Evolutionary conservation across 2,797 vertebrate genomes (phyloP), one percentile per base, ranked within the genome.

Genomic region (Psittacula derbiana): DNA sequence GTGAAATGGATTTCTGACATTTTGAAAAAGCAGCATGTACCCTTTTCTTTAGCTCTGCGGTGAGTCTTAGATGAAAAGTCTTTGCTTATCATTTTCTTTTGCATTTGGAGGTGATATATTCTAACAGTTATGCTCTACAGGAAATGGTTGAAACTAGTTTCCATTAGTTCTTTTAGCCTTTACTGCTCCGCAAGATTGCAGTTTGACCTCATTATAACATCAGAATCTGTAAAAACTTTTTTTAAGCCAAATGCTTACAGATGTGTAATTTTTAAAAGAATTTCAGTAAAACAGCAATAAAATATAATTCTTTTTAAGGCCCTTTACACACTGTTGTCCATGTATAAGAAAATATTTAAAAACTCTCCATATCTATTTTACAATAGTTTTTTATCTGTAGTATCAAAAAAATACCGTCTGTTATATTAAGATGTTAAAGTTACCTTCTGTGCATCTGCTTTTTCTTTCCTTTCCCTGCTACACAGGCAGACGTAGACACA

Each of bases 121-220:
- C 57, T 85, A 40, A 16, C 62, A 86, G 80, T 74, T 82, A 85
- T 25, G 33, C 80, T 92, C 64, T 76, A 88, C 57, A 92, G 86
- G 73, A 96, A 95, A 76, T 16, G 16, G 70, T 73, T 89, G 69
- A 90, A 92, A 86, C 96, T 66, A 78, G 41, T 91, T 93, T 91
- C 84, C 64, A 41, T 90, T 93, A 73, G 73, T 76, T 94, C 62
- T 60, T 89, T 96, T 90, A 40, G 64, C 57, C 18, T 62, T 12
- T 31, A 65, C 43, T 91, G 36, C 47, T 81, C 79, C 65, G 79
- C 64, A 69, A 74, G 87, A 78, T 11, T 86, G 57, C 30, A 80
- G 57, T n/a, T 86, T 92, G 92, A 92, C 69, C 43, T 83, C 78
- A 69, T 62, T 79, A 41, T 27, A 52, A 6, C n/a, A 76, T 17